Base-by-base conservation (phyloP, 2,797 vertebrate genomes). In the Staurois parvus region DNA sequence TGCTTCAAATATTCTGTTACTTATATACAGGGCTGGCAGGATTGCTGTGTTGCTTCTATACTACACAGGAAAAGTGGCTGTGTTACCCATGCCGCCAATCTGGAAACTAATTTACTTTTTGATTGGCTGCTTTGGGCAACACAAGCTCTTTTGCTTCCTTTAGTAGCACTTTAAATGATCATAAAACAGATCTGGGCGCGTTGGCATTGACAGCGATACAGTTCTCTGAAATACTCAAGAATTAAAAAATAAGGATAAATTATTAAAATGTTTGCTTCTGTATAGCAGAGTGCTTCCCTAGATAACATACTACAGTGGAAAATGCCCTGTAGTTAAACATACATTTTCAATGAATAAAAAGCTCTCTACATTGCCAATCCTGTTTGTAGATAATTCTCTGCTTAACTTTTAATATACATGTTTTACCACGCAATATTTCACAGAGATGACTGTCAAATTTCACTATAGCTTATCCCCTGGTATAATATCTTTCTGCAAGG, bases 401-500 rank as follows among this genome's bases (percentile, higher is more conserved):
- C 88, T 90, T 89, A 89, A 91, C 89, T 84, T 59, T 79, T 79
- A 89, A 84, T 1, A 77, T 86, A 56, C 52, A 68, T 88, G 88
- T 74, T 78, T 84, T 67, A 76, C 73, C 28, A 19, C 12, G 85
- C 74, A 88, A 74, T 83, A 75, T 89, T 89, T 89, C 56, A n/a
- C 76, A 11, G 30, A 76, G 40, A 29, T 12, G 0, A 0, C 76
- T 73, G 66, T 86, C 87, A 67, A 84, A 56, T 87, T 86, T 76
- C 11, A 86, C 86, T 74, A 73, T n/a, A 59, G 42, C 29, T 66
- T 10, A 34, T 83, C 69, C 0, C 0, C 37, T 67, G 86, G 73
- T 88, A 0, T 0, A 75, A 84, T 40, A 62, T 77, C 48, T 48
- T 88, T 72, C 69, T 76, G 86, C 84, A 68, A 88, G 84, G 88